Evolutionary conservation across 2,113 vertebrate species (phyloP).

Genomic region (Neogobius melanostomus): DNA sequence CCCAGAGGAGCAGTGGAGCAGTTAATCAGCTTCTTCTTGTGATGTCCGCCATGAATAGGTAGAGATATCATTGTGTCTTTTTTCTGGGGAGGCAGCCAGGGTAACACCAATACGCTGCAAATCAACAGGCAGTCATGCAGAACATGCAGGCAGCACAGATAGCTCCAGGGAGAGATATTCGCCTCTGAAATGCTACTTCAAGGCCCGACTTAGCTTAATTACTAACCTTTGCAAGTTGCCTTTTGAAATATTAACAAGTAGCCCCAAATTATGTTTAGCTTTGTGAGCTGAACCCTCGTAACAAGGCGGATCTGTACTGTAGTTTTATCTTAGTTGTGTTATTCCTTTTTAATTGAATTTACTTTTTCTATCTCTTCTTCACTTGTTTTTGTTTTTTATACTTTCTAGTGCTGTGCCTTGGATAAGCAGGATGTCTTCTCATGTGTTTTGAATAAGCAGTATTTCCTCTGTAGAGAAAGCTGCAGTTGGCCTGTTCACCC

Average conservation of each 20-base stretch:
- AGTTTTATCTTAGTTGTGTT: not conserved
- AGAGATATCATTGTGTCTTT: conserved; percentile 67
- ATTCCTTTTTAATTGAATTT: no score
- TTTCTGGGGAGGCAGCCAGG: conserved; percentile 52
- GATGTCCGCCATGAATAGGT: conserved; percentile 53
- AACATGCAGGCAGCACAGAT: conserved; percentile 51
- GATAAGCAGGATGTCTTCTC: conserved; percentile 26
- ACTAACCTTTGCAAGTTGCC: conserved; percentile 47
- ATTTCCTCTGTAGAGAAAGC: conserved; percentile 33
- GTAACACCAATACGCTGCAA: conserved; percentile 54
- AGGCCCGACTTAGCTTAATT: conserved; percentile 57
- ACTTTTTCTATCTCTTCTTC: conserved; percentile 10
- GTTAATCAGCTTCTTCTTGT: conserved; percentile 64
- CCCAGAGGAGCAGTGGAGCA: conserved; percentile 56
- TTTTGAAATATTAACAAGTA: conserved; percentile 38
- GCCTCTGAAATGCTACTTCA: conserved; percentile 26
- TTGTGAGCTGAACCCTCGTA: no score
- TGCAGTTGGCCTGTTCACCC: conserved; percentile 53
- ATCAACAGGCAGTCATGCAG: conserved; percentile 71
- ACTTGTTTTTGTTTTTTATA: conserved; percentile 21
- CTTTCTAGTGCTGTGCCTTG: conserved; percentile 24
- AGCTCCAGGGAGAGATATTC: conserved; percentile 43
- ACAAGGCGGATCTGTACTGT: conserved; percentile 15
- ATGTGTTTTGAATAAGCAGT: conserved; percentile 21
- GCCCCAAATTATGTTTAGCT: conserved; percentile 14